Evolutionary conservation across 2,797 vertebrate genomes (phyloP), one percentile per base, ranked within the genome.

Genomic region (Pantherophis alleghaniensis): DNA sequence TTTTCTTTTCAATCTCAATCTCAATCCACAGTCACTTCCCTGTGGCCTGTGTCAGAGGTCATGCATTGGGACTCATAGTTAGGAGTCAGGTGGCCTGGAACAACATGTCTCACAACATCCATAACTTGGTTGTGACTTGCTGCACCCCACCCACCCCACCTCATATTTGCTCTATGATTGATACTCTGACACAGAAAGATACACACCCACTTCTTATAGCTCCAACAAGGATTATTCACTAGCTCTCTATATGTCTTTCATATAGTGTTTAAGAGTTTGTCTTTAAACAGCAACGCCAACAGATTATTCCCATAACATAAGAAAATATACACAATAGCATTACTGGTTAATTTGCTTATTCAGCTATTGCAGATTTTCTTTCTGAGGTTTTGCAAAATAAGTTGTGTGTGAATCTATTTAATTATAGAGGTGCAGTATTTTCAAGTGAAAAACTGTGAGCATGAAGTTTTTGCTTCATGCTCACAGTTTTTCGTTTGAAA

Each of bases 1-100:
- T 42, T 90, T 66, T 90, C 26, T 32, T 91, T 88, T 88, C 55
- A 55, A 32, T 10, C 51, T 87, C 53, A 55, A 55, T 9, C 47
- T 37, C 53, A 88, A 88, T 56, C 16, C 51, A 88, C 7, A 42
- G 18, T 22, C 51, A n/a, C 55, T 57, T 55, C 87, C 26, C 32
- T 28, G 79, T 42, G 74, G 9, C 11, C 32, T 26, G 13, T 20
- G 51, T 61, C 14, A 83, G n/a, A 26, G 90, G 14, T 47, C 32
- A 61, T 11, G 61, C 11, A 1, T 61, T 61, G 47, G 86, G 42
- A 55, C 11, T 79, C 11, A 37, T 20, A 2, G 60, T 28, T 47
- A 37, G 91, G 90, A 90, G 22, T 94, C 92, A 91, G 10, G 56
- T 89, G 59, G 90, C 5, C n/a, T 61, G 18, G 60, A n/a, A 37